Conservation (phyloP, 2,797 vertebrate species). For the Sebastes variabilis region DNA sequence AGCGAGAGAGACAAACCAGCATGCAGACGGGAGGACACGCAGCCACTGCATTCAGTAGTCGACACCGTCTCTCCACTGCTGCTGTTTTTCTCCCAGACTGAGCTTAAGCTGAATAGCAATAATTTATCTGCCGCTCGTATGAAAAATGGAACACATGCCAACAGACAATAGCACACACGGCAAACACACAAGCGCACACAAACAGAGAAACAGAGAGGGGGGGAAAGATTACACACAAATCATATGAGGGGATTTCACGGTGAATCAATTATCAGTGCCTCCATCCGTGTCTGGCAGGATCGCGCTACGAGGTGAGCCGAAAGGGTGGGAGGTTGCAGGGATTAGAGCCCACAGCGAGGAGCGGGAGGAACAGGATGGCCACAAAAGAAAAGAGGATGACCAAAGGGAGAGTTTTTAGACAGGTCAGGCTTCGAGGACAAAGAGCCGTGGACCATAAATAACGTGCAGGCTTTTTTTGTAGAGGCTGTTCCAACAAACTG, state of each 20-base stretch:
- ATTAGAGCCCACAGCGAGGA: constrained; percentile 34
- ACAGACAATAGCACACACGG: constrained; percentile 8
- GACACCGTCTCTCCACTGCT: constrained; percentile 16
- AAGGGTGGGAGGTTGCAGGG: constrained; percentile 38
- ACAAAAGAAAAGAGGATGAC: constrained; percentile 26
- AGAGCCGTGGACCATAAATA: constrained; percentile 17
- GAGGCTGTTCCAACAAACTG: not conserved
- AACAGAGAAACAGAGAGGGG: constrained; percentile 3
- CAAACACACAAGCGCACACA: constrained; percentile 18
- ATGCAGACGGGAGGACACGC: constrained; percentile 33
- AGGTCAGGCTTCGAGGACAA: constrained; percentile 7
- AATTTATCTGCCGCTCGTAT: constrained; percentile 45
- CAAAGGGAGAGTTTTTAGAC: constrained; percentile 22
- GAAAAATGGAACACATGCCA: constrained; percentile 41
- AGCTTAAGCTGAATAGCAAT: constrained; percentile 42
- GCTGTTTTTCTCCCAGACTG: constrained; percentile 38
- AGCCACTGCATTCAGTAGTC: constrained; percentile 10
- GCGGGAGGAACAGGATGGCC: constrained; percentile 5
- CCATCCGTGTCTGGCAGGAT: constrained; percentile 33
- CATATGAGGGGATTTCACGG: constrained; percentile 51
- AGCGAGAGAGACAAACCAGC: constrained; percentile 27
- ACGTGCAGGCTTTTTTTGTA: constrained; percentile 6
- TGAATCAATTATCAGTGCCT: constrained; percentile 65
- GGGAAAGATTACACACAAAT: constrained; percentile 38
- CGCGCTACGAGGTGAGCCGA: constrained; percentile 31